Evolutionary conservation across 2,888 invertebrate genomes (phyloP).

Genomic region (Neocrepidodera transversa): DNA sequence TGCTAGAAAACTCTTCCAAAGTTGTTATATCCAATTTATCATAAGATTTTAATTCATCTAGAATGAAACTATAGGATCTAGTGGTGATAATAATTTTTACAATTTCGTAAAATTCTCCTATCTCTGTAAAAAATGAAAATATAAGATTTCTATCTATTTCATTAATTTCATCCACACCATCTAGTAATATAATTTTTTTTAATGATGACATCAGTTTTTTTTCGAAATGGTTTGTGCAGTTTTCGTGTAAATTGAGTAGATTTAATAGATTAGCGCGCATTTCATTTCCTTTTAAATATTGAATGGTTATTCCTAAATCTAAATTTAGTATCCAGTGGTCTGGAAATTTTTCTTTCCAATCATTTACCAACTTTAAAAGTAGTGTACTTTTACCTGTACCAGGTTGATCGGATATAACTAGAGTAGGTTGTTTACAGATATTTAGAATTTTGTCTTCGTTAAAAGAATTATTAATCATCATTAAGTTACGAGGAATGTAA

Average conservation of each 20-base stretch:
- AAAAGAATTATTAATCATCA: neutral
- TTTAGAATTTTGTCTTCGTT: neutral
- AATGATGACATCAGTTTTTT: neutral
- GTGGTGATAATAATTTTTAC: slow-evolving; percentile 2
- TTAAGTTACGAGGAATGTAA: slow-evolving; percentile 9
- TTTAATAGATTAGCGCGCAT: neutral
- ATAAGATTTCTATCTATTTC: neutral
- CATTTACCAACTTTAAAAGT: neutral
- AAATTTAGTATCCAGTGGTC: neutral
- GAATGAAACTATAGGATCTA: slow-evolving; percentile 10
- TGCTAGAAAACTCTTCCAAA: neutral
- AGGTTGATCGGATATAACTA: slow-evolving; percentile 10
- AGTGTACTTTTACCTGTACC: slow-evolving; percentile 11
- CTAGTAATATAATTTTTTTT: slow-evolving; percentile 1
- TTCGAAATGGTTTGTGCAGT: neutral
- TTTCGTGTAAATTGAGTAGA: neutral
- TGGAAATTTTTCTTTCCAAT: neutral
- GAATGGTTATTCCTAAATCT: neutral
- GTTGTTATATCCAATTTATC: neutral
- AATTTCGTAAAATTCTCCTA: neutral
- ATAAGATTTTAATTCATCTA: slow-evolving; percentile 3
- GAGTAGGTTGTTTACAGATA: neutral
- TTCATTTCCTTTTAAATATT: neutral
- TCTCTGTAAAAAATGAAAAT: neutral
- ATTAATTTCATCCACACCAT: slow-evolving; percentile 15